A percentile compares a stretch with the other conserved stretches of the same genome.
Conservation (phyloP, 2,113 vertebrate species). For the Struthidea cinerea region DNA sequence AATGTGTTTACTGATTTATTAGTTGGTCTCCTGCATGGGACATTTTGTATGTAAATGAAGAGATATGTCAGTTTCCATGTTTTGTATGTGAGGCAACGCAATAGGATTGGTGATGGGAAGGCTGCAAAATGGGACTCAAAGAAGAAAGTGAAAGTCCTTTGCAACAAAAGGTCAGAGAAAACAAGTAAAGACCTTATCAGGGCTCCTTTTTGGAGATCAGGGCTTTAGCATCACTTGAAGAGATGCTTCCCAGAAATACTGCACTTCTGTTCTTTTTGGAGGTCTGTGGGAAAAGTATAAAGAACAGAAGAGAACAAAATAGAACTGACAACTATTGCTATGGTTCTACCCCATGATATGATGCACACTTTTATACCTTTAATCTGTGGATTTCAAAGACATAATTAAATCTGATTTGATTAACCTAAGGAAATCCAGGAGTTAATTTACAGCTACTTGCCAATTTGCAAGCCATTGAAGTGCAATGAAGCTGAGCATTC, state of each 20-base stretch:
- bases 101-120: neutral
- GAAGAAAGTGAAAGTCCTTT: neutral
- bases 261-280: neutral
- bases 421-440: slow-evolving; percentile 33
- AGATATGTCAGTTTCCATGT: neutral
- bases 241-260: neutral
- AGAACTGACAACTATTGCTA: neutral
- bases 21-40: neutral
- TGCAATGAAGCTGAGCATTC: slow-evolving; percentile 13
- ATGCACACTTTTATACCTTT: slow-evolving; percentile 8
- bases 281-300: neutral
- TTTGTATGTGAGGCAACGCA: neutral
- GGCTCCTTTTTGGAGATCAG: neutral
- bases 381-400: slow-evolving; percentile 29
- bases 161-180: neutral
- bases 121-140: neutral
- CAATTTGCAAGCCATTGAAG: slow-evolving; percentile 35
- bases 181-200: neutral
- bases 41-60: neutral
- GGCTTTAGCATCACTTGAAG: neutral
- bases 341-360: neutral
- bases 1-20: neutral
- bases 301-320: neutral
- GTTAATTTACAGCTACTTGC: slow-evolving; percentile 27
- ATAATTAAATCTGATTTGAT: slow-evolving; percentile 38